These are phyloP conservation scores for Falco peregrinus DNA, from an alignment of 2,797 vertebrate species.

Conservation along the genomic window DNA sequence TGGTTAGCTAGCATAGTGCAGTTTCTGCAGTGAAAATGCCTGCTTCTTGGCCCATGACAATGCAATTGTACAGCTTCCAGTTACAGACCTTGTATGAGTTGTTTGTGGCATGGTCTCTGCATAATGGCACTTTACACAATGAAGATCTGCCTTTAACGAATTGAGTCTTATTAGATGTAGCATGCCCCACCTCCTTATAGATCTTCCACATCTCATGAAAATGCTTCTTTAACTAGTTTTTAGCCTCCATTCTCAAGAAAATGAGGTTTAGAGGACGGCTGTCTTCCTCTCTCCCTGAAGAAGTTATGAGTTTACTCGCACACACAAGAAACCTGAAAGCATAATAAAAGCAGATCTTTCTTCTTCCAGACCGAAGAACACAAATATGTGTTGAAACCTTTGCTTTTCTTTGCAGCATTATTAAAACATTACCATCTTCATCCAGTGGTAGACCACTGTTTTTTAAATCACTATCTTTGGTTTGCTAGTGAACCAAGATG, in stretches of 20 bases:
- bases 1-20: not conserved
- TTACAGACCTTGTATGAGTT: not conserved
- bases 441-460: not conserved
- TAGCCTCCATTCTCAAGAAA: not conserved
- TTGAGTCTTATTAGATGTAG: not conserved
- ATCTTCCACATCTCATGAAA: not conserved
- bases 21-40: not conserved
- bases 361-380: not conserved
- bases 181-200: fast-evolving
- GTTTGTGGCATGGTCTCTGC: not conserved
- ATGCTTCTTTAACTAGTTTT: not conserved
- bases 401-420: not conserved
- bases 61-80: not conserved
- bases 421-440: not conserved
- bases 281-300: not conserved
- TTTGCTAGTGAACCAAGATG: not conserved
- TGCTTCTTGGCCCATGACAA: not conserved
- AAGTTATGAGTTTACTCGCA: not conserved
- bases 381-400: not conserved
- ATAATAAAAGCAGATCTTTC: not conserved
- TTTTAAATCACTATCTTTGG: not conserved
- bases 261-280: not conserved
- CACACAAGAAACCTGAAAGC: not conserved
- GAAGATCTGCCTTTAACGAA: not conserved
- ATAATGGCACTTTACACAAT: not conserved